Evolutionary conservation across 2,888 invertebrate species (phyloP), one percentile per base, ranked within the genome.

Genomic region (Drosophila austrosaltans): DNA sequence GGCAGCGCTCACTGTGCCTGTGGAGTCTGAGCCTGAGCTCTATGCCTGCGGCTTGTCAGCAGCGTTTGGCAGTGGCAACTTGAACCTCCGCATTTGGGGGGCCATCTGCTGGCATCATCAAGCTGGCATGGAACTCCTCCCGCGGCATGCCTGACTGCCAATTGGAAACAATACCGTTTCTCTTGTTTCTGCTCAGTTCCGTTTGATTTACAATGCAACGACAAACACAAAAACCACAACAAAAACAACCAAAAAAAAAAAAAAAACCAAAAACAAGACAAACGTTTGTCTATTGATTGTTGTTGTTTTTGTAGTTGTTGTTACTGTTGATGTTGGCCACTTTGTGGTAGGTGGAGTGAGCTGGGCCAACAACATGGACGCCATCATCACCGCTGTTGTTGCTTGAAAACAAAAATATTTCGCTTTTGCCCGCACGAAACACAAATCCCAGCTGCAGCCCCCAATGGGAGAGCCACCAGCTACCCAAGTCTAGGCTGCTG

Each of bases 121-220:
- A 36, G 58, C 42, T 57, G 76, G 63, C 36, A 63, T 42, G 69
- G 72, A 71, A 70, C 83, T 87, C 83, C 89, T 83, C 83, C 83
- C 89, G 57, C 57, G 6, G 57, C 22, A 67, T 67, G 63, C 72
- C 44, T 79, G 66, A 61, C 71, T 74, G 86, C 82, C 87, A 85
- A 85, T 84, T 89, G 83, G 74, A 87, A 85, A 89, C 89, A 89
- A 85, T 85, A 85, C 89, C 89, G 85, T 85, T 82, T 82, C 77
- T 72, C 81, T 83, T 83, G 84, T 82, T 82, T 78, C 75, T 76
- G 88, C 77, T 70, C 68, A 78, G 88, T 82, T 86, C 83, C 85
- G 81, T 88, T 85, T 84, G 89, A 89, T 84, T 84, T 84, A 84
- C 89, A 89, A 83, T 89, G 79, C 82, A 66, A 67, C 60, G 67